Conservation (phyloP, 2,113 vertebrate genomes). For the Passer montanus region DNA sequence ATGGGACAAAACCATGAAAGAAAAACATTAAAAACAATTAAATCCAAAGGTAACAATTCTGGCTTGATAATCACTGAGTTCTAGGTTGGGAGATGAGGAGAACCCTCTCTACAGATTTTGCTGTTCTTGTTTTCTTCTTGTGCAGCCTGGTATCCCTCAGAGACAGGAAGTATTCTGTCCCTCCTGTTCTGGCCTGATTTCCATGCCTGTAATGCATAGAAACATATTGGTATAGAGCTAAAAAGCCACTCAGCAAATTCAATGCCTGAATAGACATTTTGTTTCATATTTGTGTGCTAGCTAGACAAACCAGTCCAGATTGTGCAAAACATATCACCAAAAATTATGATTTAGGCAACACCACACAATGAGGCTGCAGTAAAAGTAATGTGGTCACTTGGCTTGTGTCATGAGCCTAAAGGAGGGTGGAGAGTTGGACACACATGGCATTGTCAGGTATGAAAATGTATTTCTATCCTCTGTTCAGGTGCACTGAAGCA, state of each 20-base stretch:
- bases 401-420: not conserved
- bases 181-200: not conserved
- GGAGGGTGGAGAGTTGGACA: not conserved
- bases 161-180: not conserved
- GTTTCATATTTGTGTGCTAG: not conserved
- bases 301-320: not conserved
- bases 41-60: not conserved
- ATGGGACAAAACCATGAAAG: not conserved
- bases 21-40: not conserved
- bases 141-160: not conserved
- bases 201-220: not conserved
- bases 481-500: not conserved
- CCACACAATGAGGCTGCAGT: not conserved
- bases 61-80: not conserved
- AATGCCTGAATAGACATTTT: not conserved
- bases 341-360: not conserved
- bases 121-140: not conserved
- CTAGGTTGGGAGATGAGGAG: not conserved
- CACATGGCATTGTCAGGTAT: not conserved
- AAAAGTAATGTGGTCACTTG: not conserved
- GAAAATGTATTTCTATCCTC: not conserved
- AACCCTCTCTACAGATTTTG: not conserved
- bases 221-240: not conserved
- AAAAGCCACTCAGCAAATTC: not conserved
- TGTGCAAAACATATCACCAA: not conserved